phyloP scores from a whole-genome alignment of 2,888 invertebrate genomes.

The Drosophila dives region DNA sequence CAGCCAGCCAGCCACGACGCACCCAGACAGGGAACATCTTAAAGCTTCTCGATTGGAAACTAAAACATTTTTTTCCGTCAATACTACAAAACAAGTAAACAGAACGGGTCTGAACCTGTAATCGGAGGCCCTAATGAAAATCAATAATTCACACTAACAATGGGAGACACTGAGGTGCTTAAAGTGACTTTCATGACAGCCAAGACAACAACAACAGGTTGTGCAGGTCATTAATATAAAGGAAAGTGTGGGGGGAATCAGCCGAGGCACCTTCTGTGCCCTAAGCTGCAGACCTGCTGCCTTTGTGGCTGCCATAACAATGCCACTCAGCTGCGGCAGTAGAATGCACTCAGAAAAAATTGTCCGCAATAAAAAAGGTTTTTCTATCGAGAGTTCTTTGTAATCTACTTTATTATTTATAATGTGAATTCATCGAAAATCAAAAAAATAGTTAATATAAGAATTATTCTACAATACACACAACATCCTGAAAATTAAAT shows the following conservation, averaged over 20 bases:
- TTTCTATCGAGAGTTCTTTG: background rate
- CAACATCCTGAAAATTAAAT: background rate
- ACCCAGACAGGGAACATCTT: constrained; percentile 17
- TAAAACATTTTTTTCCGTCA: constrained; percentile 59
- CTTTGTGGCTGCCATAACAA: constrained; percentile 55
- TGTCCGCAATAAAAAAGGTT: too few relatives aligned
- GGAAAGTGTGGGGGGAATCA: constrained; percentile 60
- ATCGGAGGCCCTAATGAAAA: constrained; percentile 75
- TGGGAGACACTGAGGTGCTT: constrained; percentile 44
- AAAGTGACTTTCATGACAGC: constrained; percentile 59
- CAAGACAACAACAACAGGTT: constrained; percentile 24
- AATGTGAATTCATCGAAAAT: background rate
- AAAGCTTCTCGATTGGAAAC: constrained; percentile 37
- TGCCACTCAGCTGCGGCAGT: background rate
- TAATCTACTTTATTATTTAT: background rate
- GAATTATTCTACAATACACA: background rate
- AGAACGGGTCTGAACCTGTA: constrained; percentile 50
- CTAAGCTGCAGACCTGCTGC: constrained; percentile 50
- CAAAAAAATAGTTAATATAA: background rate
- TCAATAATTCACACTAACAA: constrained; percentile 75
- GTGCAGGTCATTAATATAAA: constrained; percentile 67
- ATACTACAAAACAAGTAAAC: constrained; percentile 39
- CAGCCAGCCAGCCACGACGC: background rate
- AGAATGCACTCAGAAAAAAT: background rate
- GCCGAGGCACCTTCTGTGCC: constrained; percentile 57